A percentile compares a stretch with the other conserved stretches of the same genome.
Evolutionary conservation across 2,888 invertebrate genomes (phyloP).

Genomic region (Dendrolimus houi): DNA sequence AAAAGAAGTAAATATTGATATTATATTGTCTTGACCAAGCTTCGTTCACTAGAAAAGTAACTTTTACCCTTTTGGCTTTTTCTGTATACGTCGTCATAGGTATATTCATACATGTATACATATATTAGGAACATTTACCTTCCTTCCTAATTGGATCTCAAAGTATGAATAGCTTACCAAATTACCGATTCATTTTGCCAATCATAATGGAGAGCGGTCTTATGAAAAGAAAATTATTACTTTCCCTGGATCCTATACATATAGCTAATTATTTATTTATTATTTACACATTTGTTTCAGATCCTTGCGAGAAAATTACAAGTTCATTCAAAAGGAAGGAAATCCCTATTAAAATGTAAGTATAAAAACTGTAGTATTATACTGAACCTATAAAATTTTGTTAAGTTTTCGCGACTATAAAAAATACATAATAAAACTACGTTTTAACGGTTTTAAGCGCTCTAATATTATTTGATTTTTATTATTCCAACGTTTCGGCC

Average conservation of each 20-base stretch:
- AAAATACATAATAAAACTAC: too few relatives aligned
- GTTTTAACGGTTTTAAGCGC: too few relatives aligned
- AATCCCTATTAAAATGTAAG: neutral
- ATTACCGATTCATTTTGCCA: conserved; percentile 23
- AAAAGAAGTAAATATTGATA: too few relatives aligned
- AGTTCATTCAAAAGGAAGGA: neutral
- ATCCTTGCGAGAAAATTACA: conserved; percentile 4
- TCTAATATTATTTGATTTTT: too few relatives aligned
- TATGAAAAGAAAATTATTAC: conserved; percentile 10
- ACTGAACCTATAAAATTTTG: neutral
- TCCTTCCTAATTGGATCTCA: conserved; percentile 24
- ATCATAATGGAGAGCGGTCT: conserved; percentile 19
- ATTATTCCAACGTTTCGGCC: too few relatives aligned
- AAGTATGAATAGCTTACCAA: conserved; percentile 23
- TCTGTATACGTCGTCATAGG: neutral
- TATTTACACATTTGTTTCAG: conserved; percentile 17
- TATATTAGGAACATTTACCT: conserved; percentile 1
- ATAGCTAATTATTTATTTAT: conserved; percentile 6
- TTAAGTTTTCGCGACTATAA: too few relatives aligned
- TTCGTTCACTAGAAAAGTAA: neutral
- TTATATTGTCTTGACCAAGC: too few relatives aligned
- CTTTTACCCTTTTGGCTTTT: neutral
- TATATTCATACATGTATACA: neutral
- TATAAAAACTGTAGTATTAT: neutral
- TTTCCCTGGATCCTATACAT: conserved; percentile 6